Evolutionary conservation across 2,797 vertebrate species (phyloP).

Genomic region (Malurus leucopterus): DNA sequence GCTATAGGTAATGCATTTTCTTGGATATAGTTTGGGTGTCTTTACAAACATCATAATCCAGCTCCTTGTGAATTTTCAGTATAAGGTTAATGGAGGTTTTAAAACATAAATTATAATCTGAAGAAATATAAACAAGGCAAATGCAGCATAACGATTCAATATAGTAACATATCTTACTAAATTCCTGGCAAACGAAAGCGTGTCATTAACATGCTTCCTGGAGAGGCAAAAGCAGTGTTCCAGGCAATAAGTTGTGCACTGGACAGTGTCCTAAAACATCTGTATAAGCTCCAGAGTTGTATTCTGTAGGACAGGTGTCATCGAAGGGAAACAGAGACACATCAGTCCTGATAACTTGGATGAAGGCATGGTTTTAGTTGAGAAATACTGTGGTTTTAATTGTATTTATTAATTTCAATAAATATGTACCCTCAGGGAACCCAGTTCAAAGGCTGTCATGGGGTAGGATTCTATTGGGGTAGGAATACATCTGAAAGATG

Average conservation of each 20-base stretch:
- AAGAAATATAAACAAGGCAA: not conserved
- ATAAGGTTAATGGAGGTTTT: not conserved
- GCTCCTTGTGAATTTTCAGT: not conserved
- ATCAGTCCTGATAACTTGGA: not conserved
- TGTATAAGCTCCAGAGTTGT: not conserved
- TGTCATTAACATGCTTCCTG: fast-evolving
- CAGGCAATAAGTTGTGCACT: not conserved
- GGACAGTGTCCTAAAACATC: not conserved
- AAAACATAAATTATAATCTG: not conserved
- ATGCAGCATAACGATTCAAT: not conserved
- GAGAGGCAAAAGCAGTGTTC: not conserved
- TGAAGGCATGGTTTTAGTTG: not conserved
- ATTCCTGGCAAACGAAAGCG: not conserved
- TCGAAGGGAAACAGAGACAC: not conserved
- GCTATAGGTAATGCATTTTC: not conserved
- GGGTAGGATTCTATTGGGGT: not conserved
- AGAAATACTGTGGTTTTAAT: not conserved
- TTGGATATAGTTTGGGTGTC: not conserved
- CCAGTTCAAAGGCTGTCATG: not conserved
- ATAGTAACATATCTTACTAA: not conserved
- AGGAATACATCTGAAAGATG: no score
- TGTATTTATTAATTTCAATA: not conserved
- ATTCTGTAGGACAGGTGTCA: not conserved
- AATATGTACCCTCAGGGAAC: not conserved
- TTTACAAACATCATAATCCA: not conserved